Conservation (phyloP, 2,113 vertebrate genomes). For the Brachypteracias leptosomus region DNA sequence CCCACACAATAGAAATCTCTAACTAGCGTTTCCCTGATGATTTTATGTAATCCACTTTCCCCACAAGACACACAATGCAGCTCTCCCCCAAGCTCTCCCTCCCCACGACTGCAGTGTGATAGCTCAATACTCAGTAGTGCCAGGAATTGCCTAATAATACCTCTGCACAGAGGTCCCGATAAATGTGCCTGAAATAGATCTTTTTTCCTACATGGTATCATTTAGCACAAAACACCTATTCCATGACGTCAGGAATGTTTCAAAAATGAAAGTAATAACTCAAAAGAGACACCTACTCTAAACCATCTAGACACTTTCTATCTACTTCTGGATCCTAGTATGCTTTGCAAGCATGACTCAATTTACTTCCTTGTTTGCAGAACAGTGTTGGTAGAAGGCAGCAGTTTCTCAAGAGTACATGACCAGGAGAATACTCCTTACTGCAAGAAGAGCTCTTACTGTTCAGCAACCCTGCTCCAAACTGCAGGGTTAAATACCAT, state of each 20-base stretch:
- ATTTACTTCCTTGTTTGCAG: background rate
- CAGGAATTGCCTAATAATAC: background rate
- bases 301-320: background rate
- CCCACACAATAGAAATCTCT: constrained; percentile 53
- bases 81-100: constrained; percentile 14
- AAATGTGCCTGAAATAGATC: background rate
- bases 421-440: background rate
- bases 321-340: background rate
- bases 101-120: background rate
- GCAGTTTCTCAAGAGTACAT: background rate
- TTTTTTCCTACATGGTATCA: background rate
- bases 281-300: background rate
- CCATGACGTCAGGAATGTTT: background rate
- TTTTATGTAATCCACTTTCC: constrained; percentile 63
- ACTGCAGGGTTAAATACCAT: background rate
- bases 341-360: background rate
- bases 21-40: constrained; percentile 42
- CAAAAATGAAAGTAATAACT: background rate
- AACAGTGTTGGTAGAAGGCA: background rate
- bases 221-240: background rate
- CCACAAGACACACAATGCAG: constrained; percentile 36
- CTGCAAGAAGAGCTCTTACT: background rate
- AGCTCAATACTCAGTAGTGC: background rate
- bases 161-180: background rate
- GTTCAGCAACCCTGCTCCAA: background rate